Base-by-base conservation (phyloP, 2,113 vertebrate genomes). In the Oophaga pumilio region DNA sequence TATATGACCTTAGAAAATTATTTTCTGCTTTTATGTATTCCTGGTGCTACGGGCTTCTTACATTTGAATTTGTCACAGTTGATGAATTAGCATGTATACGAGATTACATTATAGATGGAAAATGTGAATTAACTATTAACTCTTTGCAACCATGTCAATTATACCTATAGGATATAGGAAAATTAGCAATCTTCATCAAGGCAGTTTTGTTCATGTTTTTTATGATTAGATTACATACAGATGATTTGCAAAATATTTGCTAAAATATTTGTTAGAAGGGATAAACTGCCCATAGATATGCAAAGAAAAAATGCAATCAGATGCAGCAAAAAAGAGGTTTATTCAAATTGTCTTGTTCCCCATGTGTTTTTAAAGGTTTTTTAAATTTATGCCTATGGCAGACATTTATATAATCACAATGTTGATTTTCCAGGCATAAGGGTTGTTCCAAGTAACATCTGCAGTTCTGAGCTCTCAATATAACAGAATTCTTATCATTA, bases 61-160 rank as follows among this genome's bases (percentile, higher is more conserved):
- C 50, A 26, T 83, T 69, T 69, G 1, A 69, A 83, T 83, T 68
- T 53, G 6, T 83, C 50, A 68, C 81, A 82, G 43, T 4, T 69
- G 60, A 83, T 83, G 50, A 53, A 83, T 69, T 26, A 69, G 15
- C 22, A 53, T 26, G 50, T 26, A 53, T n/a, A 24, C 2, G 62
- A 69, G 49, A 26, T 68, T 18, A 22, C 8, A 53, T 69, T 28
- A 28, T n/a, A 43, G 56, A 59, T 79, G 59, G 4, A 17, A 28
- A 68, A 66, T 24, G 59, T 15, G 62, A n/a, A 82, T n/a, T 68
- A 82, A 82, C 80, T 50, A 13, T 50, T 82, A 15, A 82, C 59
- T 9, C 22, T 79, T 28, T 12, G 17, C 43, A 13, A 33, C 9
- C 1, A 52, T 76, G 43, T 76, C 8, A 76, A 22, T 11, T 52